Evolutionary conservation across 2,113 vertebrate genomes (phyloP), one percentile per base, ranked within the genome.

Genomic region (Rhinoptilus africanus): DNA sequence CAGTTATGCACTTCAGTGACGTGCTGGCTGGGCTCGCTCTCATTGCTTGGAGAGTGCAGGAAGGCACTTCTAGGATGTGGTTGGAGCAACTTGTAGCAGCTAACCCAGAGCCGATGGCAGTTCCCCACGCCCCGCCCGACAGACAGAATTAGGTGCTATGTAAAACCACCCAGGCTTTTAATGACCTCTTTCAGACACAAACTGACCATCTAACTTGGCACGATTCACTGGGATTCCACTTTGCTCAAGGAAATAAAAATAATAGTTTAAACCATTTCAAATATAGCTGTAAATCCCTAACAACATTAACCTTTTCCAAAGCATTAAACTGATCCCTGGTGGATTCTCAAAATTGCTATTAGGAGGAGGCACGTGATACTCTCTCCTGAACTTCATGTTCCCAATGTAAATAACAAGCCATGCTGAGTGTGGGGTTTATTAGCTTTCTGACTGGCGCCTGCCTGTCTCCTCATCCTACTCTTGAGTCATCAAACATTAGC

Each of bases 261-360:
- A 95, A 91, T 94, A 85, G 89, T 92, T 92, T 95, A 85, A 96
- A 85, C 79, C 21, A 1, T 90, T 94, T 95, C 75, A 85, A 91
- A 85, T 92, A 85, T 26, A 92, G 87, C 79, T 85, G 96, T 94
- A 92, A 94, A 85, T 90, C 83, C 92, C 69, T 62, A 96, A 85
- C 94, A 95, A 85, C 78, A 76, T 93, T 95, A 96, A 94, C 92
- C 92, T 95, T 96, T 96, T 92, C 89, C 89, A 77, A 81, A 93
- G 95, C 69, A 71, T 94, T 88, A 92, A 91, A 74, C 71, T 32
- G 66, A 82, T 92, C 86, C 83, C 78, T 45, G 45, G 75, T 94
- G 92, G 79, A 75, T 88, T 94, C 75, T 88, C 71, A 66, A 51
- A 92, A 72, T 43, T 94, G 89, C 66, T 91, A 16, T 88, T 78